Evolutionary conservation across 2,113 vertebrate genomes (phyloP).

Genomic region (Piliocolobus tephrosceles): DNA sequence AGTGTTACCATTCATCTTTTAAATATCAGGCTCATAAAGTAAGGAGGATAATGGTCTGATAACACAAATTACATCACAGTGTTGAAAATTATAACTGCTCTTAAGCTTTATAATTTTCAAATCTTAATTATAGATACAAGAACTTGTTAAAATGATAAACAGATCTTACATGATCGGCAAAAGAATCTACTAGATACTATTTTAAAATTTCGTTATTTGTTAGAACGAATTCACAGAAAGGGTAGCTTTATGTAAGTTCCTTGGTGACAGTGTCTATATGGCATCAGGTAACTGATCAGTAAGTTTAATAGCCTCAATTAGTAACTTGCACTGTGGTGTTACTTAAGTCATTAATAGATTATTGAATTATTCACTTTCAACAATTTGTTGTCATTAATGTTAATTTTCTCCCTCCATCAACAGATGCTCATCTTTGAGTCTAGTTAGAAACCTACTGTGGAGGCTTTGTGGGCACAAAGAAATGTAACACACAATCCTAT

Average conservation of each 20-base stretch:
- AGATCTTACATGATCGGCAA: neutral
- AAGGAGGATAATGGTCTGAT: neutral
- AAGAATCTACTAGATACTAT: neutral
- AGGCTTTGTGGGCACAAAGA: neutral
- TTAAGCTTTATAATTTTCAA: conserved; percentile 26
- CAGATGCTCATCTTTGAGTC: conserved; percentile 16
- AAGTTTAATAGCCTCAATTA: conserved; percentile 15
- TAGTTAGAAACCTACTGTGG: neutral
- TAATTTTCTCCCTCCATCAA: neutral
- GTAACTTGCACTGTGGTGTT: neutral
- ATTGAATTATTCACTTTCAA: conserved; percentile 7
- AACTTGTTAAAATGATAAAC: conserved; percentile 33
- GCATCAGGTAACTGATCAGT: neutral
- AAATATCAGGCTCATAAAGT: conserved; percentile 16
- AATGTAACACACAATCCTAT: neutral
- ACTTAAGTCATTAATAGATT: conserved; percentile 22
- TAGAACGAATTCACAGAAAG: neutral
- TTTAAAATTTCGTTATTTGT: neutral
- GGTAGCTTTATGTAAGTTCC: neutral
- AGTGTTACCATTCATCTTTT: conserved; percentile 31
- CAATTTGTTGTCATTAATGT: neutral
- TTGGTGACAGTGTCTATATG: neutral
- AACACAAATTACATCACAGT: neutral
- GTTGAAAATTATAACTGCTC: conserved; percentile 13
- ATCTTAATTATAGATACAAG: neutral